Evolutionary conservation across 2,113 vertebrate species (phyloP).

Genomic region (Malurus alboscapulatus): DNA sequence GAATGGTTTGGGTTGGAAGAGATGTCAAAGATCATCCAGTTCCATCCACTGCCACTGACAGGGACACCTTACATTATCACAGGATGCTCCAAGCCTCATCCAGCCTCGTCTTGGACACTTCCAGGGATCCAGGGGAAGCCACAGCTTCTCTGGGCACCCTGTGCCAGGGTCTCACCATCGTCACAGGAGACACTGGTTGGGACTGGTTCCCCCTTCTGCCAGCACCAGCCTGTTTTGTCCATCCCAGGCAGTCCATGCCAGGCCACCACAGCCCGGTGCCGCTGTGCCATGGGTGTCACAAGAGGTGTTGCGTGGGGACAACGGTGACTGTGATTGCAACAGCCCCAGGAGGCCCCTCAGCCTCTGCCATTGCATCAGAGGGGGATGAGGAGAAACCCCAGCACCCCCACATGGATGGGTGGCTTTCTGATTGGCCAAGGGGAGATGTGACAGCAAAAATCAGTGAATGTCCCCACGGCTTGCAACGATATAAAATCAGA

Average conservation of each 20-base stretch:
- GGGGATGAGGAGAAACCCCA: not conserved
- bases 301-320: not conserved
- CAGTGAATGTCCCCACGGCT: rapidly evolving
- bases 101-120: not conserved
- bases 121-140: not conserved
- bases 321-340: not conserved
- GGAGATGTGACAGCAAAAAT: not conserved
- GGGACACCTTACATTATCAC: not conserved
- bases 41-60: not conserved
- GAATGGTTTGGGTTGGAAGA: not conserved
- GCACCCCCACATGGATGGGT: not conserved
- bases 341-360: not conserved
- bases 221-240: not conserved
- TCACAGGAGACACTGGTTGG: not conserved
- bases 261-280: rapidly evolving
- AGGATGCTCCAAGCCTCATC: rapidly evolving
- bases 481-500: not conserved
- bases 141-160: not conserved
- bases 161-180: not conserved
- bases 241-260: not conserved
- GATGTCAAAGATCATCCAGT: not conserved
- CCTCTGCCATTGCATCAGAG: not conserved
- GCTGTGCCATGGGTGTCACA: rapidly evolving
- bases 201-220: not conserved
- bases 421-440: not conserved